A percentile compares a stretch with the other conserved stretches of the same genome.
Evolutionary conservation across 2,888 invertebrate species (phyloP).

Genomic region (Sympetrum striolatum): DNA sequence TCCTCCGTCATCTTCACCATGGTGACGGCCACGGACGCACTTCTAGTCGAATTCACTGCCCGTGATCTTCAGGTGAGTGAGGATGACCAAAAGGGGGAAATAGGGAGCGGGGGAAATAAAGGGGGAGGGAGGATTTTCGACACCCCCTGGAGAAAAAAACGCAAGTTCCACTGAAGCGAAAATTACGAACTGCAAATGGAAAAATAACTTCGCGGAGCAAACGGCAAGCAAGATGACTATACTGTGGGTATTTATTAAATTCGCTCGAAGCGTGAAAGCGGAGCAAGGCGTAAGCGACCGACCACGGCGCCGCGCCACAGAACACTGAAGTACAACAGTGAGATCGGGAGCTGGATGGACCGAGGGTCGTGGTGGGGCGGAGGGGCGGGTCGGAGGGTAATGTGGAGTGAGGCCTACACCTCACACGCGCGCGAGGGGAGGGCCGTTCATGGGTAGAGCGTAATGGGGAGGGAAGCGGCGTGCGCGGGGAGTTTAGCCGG

Average conservation of each 20-base stretch:
- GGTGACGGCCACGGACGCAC: neutral
- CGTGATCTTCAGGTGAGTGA: neutral
- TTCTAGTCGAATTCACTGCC: neutral
- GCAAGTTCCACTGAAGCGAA: neutral
- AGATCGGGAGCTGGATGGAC: neutral
- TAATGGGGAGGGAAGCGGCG: neutral
- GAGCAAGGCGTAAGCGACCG: constrained; percentile 24
- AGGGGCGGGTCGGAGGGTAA: neutral
- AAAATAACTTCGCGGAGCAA: neutral
- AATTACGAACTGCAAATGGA: neutral
- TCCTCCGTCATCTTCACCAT: constrained; percentile 23
- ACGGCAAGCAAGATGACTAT: neutral
- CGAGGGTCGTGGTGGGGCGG: neutral
- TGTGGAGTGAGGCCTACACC: neutral
- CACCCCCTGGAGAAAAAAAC: neutral
- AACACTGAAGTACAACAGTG: constrained; percentile 31
- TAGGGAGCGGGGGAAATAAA: neutral
- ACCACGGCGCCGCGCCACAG: constrained; percentile 41
- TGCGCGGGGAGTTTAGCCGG: constrained; percentile 7
- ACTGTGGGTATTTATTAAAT: neutral
- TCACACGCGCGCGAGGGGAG: neutral
- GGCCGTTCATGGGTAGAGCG: neutral
- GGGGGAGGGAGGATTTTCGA: neutral
- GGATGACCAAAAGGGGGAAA: neutral
- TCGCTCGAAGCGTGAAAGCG: neutral